phyloP scores from a whole-genome alignment of 92 coral and sea anemone species.

The Ricordea florida region DNA sequence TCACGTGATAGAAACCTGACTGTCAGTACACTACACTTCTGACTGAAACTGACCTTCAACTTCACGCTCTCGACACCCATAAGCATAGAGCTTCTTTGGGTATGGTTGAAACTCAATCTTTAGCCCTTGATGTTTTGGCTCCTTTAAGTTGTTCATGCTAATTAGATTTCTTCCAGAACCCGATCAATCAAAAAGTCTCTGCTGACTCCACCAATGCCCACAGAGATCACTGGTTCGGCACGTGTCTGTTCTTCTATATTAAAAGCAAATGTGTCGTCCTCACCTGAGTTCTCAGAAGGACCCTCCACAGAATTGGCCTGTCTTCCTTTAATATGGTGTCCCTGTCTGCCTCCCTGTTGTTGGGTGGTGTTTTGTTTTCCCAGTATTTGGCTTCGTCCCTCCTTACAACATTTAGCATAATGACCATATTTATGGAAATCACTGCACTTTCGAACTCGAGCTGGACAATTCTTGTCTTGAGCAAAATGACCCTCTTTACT shows the following conservation, averaged over 20 bases:
- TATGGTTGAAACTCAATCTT: conserved; percentile 29
- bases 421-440: conserved; percentile 43
- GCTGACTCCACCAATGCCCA: conserved; percentile 48
- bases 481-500: conserved; percentile 48
- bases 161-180: conserved; percentile 73
- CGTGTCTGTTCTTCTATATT: conserved; percentile 2
- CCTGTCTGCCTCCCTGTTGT: background rate
- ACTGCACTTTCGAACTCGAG: conserved; percentile 30
- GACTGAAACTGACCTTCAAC: conserved; percentile 54
- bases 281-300: background rate
- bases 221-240: conserved; percentile 51
- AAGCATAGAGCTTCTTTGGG: conserved; percentile 44
- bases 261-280: background rate
- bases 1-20: conserved; percentile 2
- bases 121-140: conserved; percentile 28
- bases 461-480: conserved; percentile 30
- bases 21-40: conserved; percentile 21
- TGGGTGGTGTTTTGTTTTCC: conserved; percentile 4
- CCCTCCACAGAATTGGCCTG: background rate
- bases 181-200: conserved; percentile 54
- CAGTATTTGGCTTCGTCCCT: background rate
- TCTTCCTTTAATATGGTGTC: background rate
- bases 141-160: conserved; percentile 7
- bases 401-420: conserved; percentile 39
- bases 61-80: conserved; percentile 35